phyloP scores from a whole-genome alignment of 2,888 invertebrate genomes.

The Alcis repandata region DNA sequence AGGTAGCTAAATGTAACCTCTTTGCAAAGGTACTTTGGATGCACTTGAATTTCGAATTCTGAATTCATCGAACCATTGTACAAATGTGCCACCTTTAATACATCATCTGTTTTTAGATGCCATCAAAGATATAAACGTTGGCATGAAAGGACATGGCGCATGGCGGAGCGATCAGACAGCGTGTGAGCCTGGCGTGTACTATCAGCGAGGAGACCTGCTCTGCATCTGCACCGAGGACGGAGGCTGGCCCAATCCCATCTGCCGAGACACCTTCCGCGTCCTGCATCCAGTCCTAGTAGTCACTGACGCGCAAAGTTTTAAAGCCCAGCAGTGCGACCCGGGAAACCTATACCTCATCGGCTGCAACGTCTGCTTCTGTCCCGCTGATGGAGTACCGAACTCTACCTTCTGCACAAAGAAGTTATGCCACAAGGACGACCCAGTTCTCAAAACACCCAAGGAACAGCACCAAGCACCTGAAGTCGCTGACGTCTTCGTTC shows the following conservation, averaged over 20 bases:
- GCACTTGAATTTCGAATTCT: no score
- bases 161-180: conserved; percentile 64
- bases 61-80: background rate
- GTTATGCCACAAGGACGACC: conserved; percentile 59
- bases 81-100: background rate
- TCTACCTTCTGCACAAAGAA: conserved; percentile 64
- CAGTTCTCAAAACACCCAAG: conserved; percentile 38
- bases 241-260: conserved; percentile 75
- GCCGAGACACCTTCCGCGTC: conserved; percentile 69
- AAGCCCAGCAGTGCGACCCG: conserved; percentile 59
- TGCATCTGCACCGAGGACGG: conserved; percentile 76
- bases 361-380: conserved; percentile 75
- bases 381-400: conserved; percentile 58
- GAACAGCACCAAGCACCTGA: conserved; percentile 38
- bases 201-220: conserved; percentile 60
- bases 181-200: conserved; percentile 70
- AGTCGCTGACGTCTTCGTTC: conserved; percentile 64
- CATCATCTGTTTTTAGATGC: conserved; percentile 61
- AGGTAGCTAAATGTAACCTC: no score
- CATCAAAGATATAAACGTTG: conserved; percentile 68
- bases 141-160: conserved; percentile 75
- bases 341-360: conserved; percentile 66
- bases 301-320: conserved; percentile 40
- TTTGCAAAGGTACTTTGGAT: no score
- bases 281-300: conserved; percentile 65